Conservation (phyloP, 2,888 invertebrate species). For the Epistrophe grossulariae region DNA sequence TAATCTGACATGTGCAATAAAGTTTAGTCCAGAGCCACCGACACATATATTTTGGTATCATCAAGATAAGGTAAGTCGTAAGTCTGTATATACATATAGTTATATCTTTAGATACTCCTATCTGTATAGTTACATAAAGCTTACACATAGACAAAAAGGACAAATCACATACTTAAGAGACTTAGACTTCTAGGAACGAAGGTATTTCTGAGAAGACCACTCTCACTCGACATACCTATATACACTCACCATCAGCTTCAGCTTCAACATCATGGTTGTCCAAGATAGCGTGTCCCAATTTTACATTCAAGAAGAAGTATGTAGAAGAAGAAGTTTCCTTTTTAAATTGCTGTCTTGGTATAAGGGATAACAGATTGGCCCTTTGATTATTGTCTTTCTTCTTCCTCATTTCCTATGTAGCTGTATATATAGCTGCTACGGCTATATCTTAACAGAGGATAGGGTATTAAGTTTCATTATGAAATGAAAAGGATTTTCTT, state of each 20-base stretch:
- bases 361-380: constrained; percentile 63
- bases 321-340: constrained; percentile 36
- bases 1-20: constrained; percentile 92
- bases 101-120: not conserved
- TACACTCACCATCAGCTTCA: not conserved
- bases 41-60: constrained; percentile 98
- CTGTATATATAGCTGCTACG: not conserved
- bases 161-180: constrained; percentile 27
- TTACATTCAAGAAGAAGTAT: not conserved
- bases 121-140: not conserved
- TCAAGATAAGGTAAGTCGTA: constrained; percentile 93
- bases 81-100: constrained; percentile 21
- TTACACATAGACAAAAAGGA: constrained; percentile 19
- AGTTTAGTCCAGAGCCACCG: constrained; percentile 93
- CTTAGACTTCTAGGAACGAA: constrained; percentile 4
- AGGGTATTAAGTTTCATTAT: constrained; percentile 29
- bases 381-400: constrained; percentile 59
- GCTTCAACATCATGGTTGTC: constrained; percentile 14
- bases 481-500: constrained; percentile 32
- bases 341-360: constrained; percentile 52
- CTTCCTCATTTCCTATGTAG: not conserved
- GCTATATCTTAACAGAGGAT: not conserved
- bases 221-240: not conserved
- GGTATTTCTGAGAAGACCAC: constrained; percentile 22
- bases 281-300: constrained; percentile 56